A percentile compares a stretch with the other conserved stretches of the same genome.
Conservation (phyloP, 2,113 vertebrate genomes). For the Xenus cinereus region DNA sequence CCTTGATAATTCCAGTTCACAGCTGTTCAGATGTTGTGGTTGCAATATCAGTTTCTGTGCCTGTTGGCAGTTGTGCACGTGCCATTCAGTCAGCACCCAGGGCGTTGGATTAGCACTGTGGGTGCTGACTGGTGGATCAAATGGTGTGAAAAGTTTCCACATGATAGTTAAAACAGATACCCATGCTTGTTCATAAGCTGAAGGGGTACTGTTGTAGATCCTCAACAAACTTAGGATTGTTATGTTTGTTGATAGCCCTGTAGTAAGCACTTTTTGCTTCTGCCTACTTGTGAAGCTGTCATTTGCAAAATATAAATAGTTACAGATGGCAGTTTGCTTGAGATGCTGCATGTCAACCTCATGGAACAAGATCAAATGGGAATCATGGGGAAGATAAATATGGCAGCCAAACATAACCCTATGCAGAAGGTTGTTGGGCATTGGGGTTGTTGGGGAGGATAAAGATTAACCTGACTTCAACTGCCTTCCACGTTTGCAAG, state of each 20-base stretch:
- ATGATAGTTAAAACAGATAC: not conserved
- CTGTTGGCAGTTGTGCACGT: not conserved
- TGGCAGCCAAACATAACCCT: not conserved
- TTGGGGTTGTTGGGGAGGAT: not conserved
- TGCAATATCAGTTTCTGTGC: not conserved
- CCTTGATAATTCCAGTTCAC: not conserved
- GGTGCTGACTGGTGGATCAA: not conserved
- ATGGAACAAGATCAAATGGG: not conserved
- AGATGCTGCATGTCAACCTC: not conserved
- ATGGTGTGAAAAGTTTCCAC: not conserved
- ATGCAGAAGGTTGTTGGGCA: not conserved
- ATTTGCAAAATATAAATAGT: not conserved
- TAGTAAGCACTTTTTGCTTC: not conserved
- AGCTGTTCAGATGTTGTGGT: not conserved
- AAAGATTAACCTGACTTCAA: not conserved
- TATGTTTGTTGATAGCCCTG: not conserved
- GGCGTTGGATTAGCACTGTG: not conserved
- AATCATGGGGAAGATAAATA: not conserved
- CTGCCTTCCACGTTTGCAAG: not conserved
- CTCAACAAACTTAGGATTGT: not conserved
- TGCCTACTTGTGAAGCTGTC: not conserved
- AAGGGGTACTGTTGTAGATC: not conserved
- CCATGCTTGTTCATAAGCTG: not conserved
- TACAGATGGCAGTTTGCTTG: not conserved
- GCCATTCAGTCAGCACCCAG: not conserved